Evolutionary conservation across 1,140 invertebrate species (phyloP), one percentile per base, ranked within the genome.

Genomic region (Aphelenchoides fujianensis): DNA sequence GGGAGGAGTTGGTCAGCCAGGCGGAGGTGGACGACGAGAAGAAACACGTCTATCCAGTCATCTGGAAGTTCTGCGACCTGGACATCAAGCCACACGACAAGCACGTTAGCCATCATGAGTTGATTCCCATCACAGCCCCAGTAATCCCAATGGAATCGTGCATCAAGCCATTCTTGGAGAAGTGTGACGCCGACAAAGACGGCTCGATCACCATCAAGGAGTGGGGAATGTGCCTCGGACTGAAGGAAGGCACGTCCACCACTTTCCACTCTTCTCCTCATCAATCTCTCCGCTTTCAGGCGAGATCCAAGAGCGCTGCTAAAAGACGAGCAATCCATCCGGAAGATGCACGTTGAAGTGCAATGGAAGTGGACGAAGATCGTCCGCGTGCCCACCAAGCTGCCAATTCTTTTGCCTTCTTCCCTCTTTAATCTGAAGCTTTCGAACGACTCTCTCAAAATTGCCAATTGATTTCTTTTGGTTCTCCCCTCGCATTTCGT

Each of bases 41-140:
- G 70, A 78, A 73, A 16, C 57, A 82, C 66, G 89, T 88, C 7
- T 92, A 92, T 81, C 88, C 91, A 76, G 93, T 93, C 36, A 90
- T 96, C 67, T 96, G 94, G 94, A 96, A 96, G 84, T 96, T 93
- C 91, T 95, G 93, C 83, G 93, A 96, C 84, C 87, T 96, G n/a
- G 55, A 95, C 85, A 90, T 90, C 19, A 89, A 92, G 85, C 91
- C 92, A 69, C 91, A 92, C 78, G 79, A 85, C 27, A 88, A 85
- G 69, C 88, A 90, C 70, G 92, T 95, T 2, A 94, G 92, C 2
- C 89, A 92, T 37, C 93, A 95, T 86, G 94, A 96, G 85, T 86
- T 96, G 66, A 95, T 96, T 88, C 94, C 94, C 16, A 93, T 96
- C 79, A 89, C 91, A 53, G 94, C 93, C 35, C 92, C 93, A 0